Evolutionary conservation across 2,888 invertebrate species (phyloP).

Genomic region (Drosophila histrio): DNA sequence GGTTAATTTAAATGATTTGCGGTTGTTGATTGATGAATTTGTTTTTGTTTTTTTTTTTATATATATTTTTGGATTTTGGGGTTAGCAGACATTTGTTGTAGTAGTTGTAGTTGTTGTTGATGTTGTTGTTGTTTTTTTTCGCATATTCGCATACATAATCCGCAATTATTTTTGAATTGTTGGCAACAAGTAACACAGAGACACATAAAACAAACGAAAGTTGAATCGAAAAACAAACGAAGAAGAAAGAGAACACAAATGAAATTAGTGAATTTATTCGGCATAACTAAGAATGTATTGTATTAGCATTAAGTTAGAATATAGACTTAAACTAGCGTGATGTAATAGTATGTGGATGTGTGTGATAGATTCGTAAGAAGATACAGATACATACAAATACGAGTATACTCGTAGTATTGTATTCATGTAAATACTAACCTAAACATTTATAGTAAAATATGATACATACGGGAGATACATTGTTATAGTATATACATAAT

Average conservation of each 20-base stretch:
- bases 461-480: conserved; percentile 16
- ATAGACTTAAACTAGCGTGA: conserved; percentile 45
- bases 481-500: conserved; percentile 21
- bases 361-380: neutral
- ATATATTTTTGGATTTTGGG: conserved; percentile 52
- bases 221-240: conserved; percentile 64
- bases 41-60: conserved; percentile 40
- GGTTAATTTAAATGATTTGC: conserved; percentile 39
- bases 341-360: conserved; percentile 5
- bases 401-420: neutral
- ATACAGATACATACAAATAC: too few relatives aligned
- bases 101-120: conserved; percentile 46
- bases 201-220: conserved; percentile 55
- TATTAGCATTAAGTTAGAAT: conserved; percentile 40
- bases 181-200: conserved; percentile 45
- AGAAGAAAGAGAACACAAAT: conserved; percentile 76
- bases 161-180: conserved; percentile 34
- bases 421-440: conserved; percentile 21
- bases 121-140: conserved; percentile 47
- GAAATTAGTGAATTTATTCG: conserved; percentile 72
- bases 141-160: conserved; percentile 44
- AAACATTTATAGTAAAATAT: conserved; percentile 36
- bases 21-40: conserved; percentile 51
- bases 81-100: conserved; percentile 53
- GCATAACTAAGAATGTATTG: conserved; percentile 20